Conservation (phyloP, 2,797 vertebrate genomes). For the Fratercula arctica region DNA sequence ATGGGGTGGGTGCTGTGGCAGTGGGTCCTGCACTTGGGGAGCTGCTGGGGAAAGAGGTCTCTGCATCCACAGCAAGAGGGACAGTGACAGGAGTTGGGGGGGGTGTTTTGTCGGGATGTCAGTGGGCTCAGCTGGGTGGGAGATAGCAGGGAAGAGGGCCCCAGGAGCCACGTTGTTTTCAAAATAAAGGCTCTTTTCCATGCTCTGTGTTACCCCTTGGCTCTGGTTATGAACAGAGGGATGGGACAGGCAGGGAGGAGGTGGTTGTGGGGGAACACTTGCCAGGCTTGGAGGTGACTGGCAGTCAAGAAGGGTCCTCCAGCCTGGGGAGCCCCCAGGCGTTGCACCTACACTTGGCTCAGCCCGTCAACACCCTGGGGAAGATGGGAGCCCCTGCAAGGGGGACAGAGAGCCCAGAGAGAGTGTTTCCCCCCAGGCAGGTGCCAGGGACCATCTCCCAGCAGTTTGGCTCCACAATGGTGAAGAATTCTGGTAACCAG, state of each 20-base stretch:
- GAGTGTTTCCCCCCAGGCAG: not conserved
- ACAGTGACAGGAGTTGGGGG: not conserved
- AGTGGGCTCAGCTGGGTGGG: not conserved
- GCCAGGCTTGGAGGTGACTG: not conserved
- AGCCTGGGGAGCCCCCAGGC: not conserved
- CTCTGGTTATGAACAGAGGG: not conserved
- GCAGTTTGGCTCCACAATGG: not conserved
- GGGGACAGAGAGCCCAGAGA: not conserved
- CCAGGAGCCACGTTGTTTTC: not conserved
- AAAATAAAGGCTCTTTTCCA: constrained; percentile 52
- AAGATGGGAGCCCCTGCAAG: not conserved
- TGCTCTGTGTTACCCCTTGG: not conserved
- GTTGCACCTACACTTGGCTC: not conserved
- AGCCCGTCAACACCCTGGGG: not conserved
- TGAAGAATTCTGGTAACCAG: not conserved
- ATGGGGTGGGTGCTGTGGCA: not conserved
- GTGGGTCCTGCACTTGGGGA: not conserved
- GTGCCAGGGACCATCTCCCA: not conserved
- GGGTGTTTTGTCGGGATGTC: not conserved
- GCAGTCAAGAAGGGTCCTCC: not conserved
- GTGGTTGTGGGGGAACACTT: not conserved
- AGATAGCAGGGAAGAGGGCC: not conserved
- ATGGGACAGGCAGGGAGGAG: not conserved
- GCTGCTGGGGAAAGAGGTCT: not conserved
- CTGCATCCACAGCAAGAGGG: not conserved